phyloP scores from a whole-genome alignment of 2,797 vertebrate species.

The Lagorchestes hirsutus region DNA sequence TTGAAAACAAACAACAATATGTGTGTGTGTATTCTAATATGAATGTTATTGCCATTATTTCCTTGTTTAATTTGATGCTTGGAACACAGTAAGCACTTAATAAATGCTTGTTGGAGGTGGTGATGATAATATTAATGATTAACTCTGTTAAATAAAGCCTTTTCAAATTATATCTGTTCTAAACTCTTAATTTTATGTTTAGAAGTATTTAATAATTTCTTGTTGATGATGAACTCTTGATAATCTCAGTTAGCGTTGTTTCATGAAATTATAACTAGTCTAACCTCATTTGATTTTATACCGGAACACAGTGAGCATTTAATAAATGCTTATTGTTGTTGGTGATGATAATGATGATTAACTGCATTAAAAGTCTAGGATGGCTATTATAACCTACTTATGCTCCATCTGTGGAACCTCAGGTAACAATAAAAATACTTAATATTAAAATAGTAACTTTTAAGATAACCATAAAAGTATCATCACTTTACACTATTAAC shows the following conservation, averaged over 20 bases:
- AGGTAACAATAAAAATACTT: not conserved
- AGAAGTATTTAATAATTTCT: not conserved
- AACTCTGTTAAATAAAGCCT: not conserved
- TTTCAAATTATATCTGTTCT: not conserved
- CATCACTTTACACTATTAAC: not conserved
- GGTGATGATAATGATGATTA: not conserved
- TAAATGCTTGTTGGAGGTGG: not conserved
- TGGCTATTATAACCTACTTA: not conserved
- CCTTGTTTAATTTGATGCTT: not conserved
- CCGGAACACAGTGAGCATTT: not conserved
- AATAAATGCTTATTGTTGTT: not conserved
- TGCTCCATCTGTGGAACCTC: not conserved
- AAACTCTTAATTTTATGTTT: not conserved
- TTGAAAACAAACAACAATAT: not conserved
- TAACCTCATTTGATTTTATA: not conserved
- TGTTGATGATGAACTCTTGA: not conserved
- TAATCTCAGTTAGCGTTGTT: not conserved
- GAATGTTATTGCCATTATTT: not conserved
- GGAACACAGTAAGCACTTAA: not conserved
- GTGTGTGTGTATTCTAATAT: not conserved
- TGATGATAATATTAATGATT: not conserved
- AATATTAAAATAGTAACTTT: not conserved
- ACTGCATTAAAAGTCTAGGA: not conserved
- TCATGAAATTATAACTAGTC: not conserved
- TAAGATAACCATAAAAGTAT: not conserved